Conservation (phyloP, 2,888 invertebrate genomes). For the Ligdia adustata region DNA sequence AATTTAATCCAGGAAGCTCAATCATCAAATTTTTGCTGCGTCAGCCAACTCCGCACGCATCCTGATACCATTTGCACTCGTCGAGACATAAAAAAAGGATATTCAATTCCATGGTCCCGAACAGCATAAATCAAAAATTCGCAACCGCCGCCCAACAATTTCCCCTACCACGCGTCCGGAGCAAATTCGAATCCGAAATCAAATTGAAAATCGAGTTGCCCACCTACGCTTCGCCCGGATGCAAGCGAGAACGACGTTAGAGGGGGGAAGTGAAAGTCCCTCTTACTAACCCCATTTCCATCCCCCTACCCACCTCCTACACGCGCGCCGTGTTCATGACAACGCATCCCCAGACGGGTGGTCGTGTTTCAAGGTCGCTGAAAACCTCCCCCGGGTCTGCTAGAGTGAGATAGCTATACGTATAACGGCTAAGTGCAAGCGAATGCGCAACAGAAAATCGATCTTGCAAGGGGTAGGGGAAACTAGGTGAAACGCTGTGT, state of each 20-base stretch:
- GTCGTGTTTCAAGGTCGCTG: slow-evolving; percentile 79
- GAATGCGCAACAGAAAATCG: slow-evolving; percentile 80
- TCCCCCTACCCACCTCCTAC: slow-evolving; percentile 34
- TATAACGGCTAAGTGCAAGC: slow-evolving; percentile 75
- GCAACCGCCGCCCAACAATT: slow-evolving; percentile 40
- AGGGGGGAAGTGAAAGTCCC: slow-evolving; percentile 54
- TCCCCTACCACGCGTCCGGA: slow-evolving; percentile 44
- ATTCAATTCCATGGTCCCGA: slow-evolving; percentile 22
- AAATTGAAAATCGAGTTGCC: slow-evolving; percentile 68
- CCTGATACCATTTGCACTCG: slow-evolving; percentile 20
- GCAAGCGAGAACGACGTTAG: slow-evolving; percentile 77
- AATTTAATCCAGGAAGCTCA: slow-evolving; percentile 8
- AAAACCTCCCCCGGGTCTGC: slow-evolving; percentile 54
- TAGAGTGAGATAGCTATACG: slow-evolving; percentile 61
- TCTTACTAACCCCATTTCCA: slow-evolving; percentile 70
- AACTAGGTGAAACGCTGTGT: slow-evolving; percentile 78
- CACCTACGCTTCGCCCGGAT: slow-evolving; percentile 68
- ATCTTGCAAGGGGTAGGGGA: slow-evolving; percentile 78
- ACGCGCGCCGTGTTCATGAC: slow-evolving; percentile 49
- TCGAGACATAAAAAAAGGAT: slow-evolving; percentile 19
- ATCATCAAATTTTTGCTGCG: too few relatives aligned
- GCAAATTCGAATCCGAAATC: slow-evolving; percentile 60
- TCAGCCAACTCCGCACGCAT: neutral
- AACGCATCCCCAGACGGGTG: slow-evolving; percentile 64
- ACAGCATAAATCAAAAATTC: slow-evolving; percentile 33